A percentile compares a stretch with the other conserved stretches of the same genome.
phyloP scores from a whole-genome alignment of 2,113 vertebrate genomes.

The Desmodus rotundus region DNA sequence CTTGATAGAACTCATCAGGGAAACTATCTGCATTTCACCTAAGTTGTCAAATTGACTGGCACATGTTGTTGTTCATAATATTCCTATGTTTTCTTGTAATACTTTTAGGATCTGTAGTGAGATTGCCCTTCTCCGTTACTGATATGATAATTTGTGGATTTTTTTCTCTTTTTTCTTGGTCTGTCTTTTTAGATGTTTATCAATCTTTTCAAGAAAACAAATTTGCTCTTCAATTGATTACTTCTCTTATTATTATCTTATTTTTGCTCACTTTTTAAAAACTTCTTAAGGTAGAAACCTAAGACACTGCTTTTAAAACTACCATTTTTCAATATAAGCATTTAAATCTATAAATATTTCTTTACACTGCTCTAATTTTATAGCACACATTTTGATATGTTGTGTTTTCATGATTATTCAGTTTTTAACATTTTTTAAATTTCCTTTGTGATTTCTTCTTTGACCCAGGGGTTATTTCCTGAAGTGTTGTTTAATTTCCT shows the following conservation, averaged over 20 bases:
- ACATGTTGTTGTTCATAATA: neutral
- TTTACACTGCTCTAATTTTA: neutral
- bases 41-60: neutral
- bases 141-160: neutral
- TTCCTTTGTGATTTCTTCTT: neutral
- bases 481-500: neutral
- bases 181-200: neutral
- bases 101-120: neutral
- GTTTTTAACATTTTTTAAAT: neutral
- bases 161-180: neutral
- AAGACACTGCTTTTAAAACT: neutral
- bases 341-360: neutral
- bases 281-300: neutral
- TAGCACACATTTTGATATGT: neutral
- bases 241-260: neutral
- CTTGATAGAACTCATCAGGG: neutral
- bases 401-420: neutral
- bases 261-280: neutral
- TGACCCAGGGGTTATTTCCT: neutral
- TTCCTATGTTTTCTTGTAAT: neutral
- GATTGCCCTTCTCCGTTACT: neutral
- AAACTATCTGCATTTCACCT: neutral
- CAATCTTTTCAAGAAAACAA: neutral
- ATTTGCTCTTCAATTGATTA: neutral
- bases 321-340: neutral